These are phyloP conservation scores for Coccyzus lansbergi DNA, from an alignment of 2,797 vertebrate genomes.

Conservation along the genomic window DNA sequence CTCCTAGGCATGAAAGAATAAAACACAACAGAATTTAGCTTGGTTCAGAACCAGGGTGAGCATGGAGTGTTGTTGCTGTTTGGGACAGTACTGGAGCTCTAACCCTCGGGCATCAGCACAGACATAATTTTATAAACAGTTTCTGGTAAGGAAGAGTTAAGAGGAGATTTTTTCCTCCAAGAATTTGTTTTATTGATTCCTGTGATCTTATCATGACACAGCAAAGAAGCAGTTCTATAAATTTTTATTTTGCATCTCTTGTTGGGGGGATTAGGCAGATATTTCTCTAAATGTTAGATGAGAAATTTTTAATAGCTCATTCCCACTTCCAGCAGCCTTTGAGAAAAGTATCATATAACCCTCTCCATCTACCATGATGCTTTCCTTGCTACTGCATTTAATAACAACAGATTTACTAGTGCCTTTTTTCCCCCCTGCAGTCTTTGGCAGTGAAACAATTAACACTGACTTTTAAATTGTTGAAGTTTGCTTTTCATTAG, in stretches of 20 bases:
- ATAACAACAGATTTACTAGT: background rate
- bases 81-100: background rate
- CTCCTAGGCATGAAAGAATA: background rate
- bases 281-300: background rate
- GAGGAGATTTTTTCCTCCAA: background rate
- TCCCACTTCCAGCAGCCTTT: background rate
- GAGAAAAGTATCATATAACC: background rate
- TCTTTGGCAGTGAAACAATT: background rate
- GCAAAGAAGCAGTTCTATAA: background rate
- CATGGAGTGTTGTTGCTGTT: background rate
- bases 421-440: background rate
- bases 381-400: background rate
- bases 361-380: background rate
- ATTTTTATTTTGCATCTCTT: background rate
- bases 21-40: background rate
- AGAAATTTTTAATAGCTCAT: background rate
- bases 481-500: conserved; percentile 8
- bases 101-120: background rate
- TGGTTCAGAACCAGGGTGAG: background rate
- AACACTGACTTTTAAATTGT: background rate
- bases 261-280: background rate
- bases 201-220: background rate
- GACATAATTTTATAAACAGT: background rate
- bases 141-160: background rate
- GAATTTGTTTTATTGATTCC: background rate